These are phyloP conservation scores for Apodemia duryi DNA, from an alignment of 2,888 invertebrate genomes.

Conservation along the genomic window DNA sequence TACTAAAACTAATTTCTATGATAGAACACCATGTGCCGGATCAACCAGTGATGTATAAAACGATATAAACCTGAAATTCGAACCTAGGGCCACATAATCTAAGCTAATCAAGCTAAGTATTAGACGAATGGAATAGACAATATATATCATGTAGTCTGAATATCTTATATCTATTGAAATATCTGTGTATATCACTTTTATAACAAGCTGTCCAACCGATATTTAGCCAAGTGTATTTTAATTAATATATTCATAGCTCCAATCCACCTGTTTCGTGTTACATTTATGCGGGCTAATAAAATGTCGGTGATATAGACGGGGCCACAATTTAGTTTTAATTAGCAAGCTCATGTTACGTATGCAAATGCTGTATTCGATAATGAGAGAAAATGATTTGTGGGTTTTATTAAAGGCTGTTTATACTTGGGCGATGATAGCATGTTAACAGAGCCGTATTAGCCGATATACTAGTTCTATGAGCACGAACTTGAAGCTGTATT, in stretches of 20 bases:
- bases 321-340: conserved; percentile 28
- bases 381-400: conserved; percentile 29
- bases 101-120: too few species aligned
- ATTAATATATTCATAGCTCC: conserved; percentile 30
- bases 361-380: conserved; percentile 25
- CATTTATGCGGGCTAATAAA: conserved; percentile 24
- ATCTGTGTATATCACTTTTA: conserved; percentile 4
- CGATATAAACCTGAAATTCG: too few species aligned
- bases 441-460: neutral
- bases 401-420: conserved; percentile 19
- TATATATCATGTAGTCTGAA: neutral
- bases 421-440: conserved; percentile 24
- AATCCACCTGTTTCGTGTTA: conserved; percentile 24
- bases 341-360: conserved; percentile 30
- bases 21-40: too few species aligned
- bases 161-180: neutral
- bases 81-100: too few species aligned
- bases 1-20: too few species aligned
- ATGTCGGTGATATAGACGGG: conserved; percentile 24
- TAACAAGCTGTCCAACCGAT: conserved; percentile 16
- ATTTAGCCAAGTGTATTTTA: conserved; percentile 27
- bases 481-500: too few species aligned
- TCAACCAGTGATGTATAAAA: too few species aligned
- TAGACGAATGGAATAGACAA: too few species aligned
- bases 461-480: neutral